Evolutionary conservation across 2,797 vertebrate species (phyloP), one percentile per base, ranked within the genome.

Genomic region (Valencia hispanica): DNA sequence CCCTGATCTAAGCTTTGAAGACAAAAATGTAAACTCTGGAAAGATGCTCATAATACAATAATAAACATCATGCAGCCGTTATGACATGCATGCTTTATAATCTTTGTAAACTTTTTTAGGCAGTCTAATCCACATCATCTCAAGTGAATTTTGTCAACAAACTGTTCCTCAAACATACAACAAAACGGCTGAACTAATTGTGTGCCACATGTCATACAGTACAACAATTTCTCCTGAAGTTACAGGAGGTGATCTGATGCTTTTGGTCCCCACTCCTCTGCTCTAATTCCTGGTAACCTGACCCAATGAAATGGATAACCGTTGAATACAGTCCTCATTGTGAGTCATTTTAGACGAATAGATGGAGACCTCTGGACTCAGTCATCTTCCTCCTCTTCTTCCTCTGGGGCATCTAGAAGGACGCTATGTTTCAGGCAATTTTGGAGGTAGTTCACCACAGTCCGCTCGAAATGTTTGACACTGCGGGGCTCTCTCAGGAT

Each of bases 381-480:
- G 84, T 96, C 91, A 15, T 95, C 94, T 43, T 95, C 90, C 36
- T 94, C 91, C 41, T 94, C 90, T 0, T 91, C 87, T 0, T 93
- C 91, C 66, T 95, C 94, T 68, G 85, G 50, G 1, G 84, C 78
- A 18, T 82, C 84, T 5, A 82, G 36, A 9, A 91, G 73, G 70
- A 88, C 30, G 71, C 91, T 92, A 73, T 95, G 92, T 88, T 94
- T 91, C 81, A 97, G 88, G 89, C 96, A 96, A 85, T 81, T 89
- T 14, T 95, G 94, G 85, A 96, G 90, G 89, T 96, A 96, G 90
- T 94, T 94, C 76, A 94, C 87, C 59, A 96, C 82, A 18, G 94
- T 94, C 80, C 95, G 92, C 83, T 93, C 93, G 82, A 95, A 93
- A 88, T 96, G 95, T 68, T 92, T 92, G 72, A 91, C 51, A 88